These are phyloP conservation scores for Panurus biarmicus DNA, from an alignment of 2,113 vertebrate genomes.

Conservation along the genomic window DNA sequence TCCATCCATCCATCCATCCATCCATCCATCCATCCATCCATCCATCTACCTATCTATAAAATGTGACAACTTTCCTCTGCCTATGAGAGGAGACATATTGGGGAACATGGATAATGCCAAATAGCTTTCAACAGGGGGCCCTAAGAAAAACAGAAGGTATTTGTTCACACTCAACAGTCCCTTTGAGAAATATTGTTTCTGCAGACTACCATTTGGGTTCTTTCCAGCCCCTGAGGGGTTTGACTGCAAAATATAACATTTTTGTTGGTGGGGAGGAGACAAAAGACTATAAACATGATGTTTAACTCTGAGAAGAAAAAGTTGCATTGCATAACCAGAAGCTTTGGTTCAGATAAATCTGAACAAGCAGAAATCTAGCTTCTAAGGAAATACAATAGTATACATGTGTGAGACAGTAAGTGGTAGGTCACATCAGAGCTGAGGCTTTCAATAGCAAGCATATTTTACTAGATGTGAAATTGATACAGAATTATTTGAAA, in stretches of 20 bases:
- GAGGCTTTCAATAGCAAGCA: not conserved
- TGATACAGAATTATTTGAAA: not conserved
- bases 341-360: not conserved
- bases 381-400: not conserved
- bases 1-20: too few species aligned
- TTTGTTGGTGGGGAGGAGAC: not conserved
- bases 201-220: constrained; percentile 22
- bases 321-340: not conserved
- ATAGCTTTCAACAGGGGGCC: constrained; percentile 38
- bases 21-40: too few species aligned
- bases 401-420: not conserved
- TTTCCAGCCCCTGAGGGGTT: constrained; percentile 34
- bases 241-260: constrained; percentile 14
- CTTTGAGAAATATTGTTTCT: constrained; percentile 46
- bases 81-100: not conserved
- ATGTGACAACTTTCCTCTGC: not conserved
- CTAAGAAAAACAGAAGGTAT: constrained; percentile 38
- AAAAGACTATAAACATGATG: not conserved
- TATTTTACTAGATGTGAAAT: not conserved
- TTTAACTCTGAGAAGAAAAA: not conserved
- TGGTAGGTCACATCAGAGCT: not conserved
- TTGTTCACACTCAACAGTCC: constrained; percentile 52
- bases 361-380: not conserved
- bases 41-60: not conserved
- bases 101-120: constrained; percentile 1